phyloP scores from a whole-genome alignment of 2,113 vertebrate species.

The Tragelaphus scriptus region DNA sequence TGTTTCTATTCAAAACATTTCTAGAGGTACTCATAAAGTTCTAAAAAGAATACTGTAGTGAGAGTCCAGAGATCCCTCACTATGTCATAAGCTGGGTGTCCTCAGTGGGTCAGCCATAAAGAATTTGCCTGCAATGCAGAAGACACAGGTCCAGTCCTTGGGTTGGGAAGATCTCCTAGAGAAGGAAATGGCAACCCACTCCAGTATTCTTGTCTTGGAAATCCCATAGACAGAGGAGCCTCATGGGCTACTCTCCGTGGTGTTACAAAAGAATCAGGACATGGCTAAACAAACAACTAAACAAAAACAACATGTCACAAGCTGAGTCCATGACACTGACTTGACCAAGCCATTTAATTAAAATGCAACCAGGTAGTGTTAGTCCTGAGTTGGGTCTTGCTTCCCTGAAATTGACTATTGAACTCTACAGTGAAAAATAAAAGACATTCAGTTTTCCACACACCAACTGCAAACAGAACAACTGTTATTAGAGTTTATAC shows the following conservation, averaged over 20 bases:
- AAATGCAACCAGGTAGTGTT: not conserved
- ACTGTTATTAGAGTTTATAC: not conserved
- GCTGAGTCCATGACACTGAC: not conserved
- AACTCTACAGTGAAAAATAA: not conserved
- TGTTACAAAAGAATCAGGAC: not conserved
- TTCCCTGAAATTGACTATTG: not conserved
- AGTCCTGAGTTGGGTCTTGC: not conserved
- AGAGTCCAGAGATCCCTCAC: not conserved
- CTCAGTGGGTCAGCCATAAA: not conserved
- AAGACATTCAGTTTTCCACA: not conserved
- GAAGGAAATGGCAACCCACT: not conserved
- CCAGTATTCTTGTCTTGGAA: not conserved
- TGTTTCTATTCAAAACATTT: not conserved
- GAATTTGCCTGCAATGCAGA: not conserved
- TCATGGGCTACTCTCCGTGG: not conserved
- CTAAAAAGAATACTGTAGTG: not conserved
- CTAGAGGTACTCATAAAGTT: not conserved
- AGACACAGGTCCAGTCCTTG: not conserved
- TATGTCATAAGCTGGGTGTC: not conserved
- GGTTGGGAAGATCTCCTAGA: not conserved
- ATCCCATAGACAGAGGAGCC: not conserved
- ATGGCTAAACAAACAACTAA: not conserved
- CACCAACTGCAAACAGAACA: not conserved
- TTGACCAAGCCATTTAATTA: not conserved
- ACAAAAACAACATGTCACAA: not conserved